These are phyloP conservation scores for Nemurella pictetii DNA, from an alignment of 2,888 invertebrate species.

Conservation along the genomic window DNA sequence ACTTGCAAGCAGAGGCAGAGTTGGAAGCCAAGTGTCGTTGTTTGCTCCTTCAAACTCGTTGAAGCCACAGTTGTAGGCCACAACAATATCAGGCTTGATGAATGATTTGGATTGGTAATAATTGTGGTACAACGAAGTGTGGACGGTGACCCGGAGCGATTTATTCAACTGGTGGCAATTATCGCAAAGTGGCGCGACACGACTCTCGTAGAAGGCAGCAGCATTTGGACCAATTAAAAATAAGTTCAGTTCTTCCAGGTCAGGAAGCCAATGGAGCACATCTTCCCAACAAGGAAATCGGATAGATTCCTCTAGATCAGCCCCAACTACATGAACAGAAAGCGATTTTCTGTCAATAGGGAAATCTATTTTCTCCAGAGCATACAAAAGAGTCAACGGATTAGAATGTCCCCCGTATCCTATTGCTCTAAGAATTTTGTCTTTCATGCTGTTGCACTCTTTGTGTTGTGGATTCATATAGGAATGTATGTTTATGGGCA, in stretches of 20 bases:
- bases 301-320: constrained; percentile 46
- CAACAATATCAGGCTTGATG: constrained; percentile 47
- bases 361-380: background rate
- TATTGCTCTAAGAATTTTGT: background rate
- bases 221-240: constrained; percentile 49
- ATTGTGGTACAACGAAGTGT: constrained; percentile 47
- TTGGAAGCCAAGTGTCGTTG: constrained; percentile 47
- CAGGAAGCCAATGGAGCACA: constrained; percentile 49
- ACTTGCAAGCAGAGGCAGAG: constrained; percentile 44
- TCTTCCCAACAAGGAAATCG: constrained; percentile 49
- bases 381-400: background rate
- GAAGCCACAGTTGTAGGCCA: constrained; percentile 50
- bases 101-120: constrained; percentile 42
- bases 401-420: background rate
- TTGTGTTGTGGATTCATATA: background rate
- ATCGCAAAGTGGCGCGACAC: constrained; percentile 38
- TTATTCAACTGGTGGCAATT: constrained; percentile 42
- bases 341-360: background rate
- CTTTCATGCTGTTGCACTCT: background rate
- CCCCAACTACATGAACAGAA: constrained; percentile 49
- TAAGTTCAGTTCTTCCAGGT: constrained; percentile 44
- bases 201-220: background rate
- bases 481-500: background rate
- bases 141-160: constrained; percentile 36
- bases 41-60: constrained; percentile 46